phyloP scores from a whole-genome alignment of 2,797 vertebrate species.

The Scomberomorus guttatus region DNA sequence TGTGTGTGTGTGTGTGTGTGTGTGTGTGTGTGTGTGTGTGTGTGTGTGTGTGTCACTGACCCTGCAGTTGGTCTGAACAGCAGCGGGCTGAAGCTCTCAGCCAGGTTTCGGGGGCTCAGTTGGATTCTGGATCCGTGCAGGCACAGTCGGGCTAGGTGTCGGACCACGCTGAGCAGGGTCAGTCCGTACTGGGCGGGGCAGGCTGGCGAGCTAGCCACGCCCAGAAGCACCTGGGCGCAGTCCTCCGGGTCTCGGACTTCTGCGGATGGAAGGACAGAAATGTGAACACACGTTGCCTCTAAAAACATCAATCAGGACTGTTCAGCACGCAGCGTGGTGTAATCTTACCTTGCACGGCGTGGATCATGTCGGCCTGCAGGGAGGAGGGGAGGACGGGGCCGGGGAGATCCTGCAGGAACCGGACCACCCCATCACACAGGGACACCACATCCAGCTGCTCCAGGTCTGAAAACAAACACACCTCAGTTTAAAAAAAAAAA shows the following conservation, averaged over 20 bases:
- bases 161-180: conserved; percentile 91
- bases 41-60: conserved; percentile 67
- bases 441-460: conserved; percentile 88
- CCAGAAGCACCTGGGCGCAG: conserved; percentile 88
- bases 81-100: conserved; percentile 90
- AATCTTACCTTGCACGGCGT: conserved; percentile 86
- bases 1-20: not conserved
- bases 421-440: conserved; percentile 89
- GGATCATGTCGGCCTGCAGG: conserved; percentile 90
- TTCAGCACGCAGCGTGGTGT: fast-evolving
- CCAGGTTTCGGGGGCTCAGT: conserved; percentile 85
- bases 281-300: not conserved
- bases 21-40: not conserved
- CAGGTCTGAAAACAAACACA: conserved; percentile 83
- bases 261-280: conserved; percentile 56
- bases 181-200: conserved; percentile 92
- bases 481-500: not conserved
- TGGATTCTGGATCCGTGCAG: conserved; percentile 87
- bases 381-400: conserved; percentile 89
- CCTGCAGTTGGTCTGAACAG: conserved; percentile 88
- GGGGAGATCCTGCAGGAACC: conserved; percentile 92
- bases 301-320: not conserved
- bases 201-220: conserved; percentile 86
- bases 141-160: conserved; percentile 91
- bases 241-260: conserved; percentile 91